These are phyloP conservation scores for Nephotettix cincticeps DNA, from an alignment of 1,140 invertebrate genomes.

Conservation along the genomic window DNA sequence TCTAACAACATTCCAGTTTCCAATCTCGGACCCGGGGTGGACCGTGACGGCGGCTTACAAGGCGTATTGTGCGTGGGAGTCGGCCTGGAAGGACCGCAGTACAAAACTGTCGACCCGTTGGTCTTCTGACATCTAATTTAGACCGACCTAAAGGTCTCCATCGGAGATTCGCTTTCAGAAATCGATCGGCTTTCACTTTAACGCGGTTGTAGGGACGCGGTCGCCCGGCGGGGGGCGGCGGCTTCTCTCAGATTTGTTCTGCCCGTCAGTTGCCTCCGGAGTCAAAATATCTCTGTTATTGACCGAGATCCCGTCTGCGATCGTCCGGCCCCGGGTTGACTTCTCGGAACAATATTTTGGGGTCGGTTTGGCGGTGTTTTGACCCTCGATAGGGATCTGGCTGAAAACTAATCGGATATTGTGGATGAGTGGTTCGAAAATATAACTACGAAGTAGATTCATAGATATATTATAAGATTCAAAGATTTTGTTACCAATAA, in stretches of 20 bases:
- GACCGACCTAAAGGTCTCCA: neutral
- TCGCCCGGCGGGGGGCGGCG: neutral
- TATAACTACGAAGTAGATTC: no score
- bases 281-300: constrained; percentile 14
- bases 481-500: no score
- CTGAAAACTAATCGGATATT: no score
- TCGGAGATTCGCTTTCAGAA: neutral
- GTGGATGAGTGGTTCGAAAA: no score
- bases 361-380: neutral
- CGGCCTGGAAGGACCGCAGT: no score
- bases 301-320: neutral
- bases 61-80: no score
- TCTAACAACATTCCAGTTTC: no score
- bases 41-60: neutral
- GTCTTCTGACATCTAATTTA: constrained; percentile 19
- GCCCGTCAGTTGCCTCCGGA: neutral
- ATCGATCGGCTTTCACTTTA: constrained; percentile 17
- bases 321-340: neutral
- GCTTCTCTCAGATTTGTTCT: constrained; percentile 13
- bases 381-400: neutral
- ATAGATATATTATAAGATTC: no score
- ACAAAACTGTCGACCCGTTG: no score
- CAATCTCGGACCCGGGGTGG: no score
- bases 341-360: constrained; percentile 19
- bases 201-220: neutral